Evolutionary conservation across 2,888 invertebrate genomes (phyloP).

Genomic region (Exocentrus adspersus): DNA sequence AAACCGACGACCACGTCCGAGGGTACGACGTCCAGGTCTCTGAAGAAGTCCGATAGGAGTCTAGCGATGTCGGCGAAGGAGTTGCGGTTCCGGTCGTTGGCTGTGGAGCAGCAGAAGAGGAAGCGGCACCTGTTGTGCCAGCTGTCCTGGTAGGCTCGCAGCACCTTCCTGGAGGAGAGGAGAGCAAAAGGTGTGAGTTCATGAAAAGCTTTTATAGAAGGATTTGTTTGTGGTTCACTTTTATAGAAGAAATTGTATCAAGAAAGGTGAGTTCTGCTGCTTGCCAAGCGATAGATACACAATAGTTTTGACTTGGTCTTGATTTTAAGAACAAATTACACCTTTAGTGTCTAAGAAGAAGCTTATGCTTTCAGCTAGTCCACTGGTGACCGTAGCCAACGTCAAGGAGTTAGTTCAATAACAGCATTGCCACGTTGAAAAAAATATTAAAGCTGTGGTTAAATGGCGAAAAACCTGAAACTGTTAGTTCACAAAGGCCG

Average conservation of each 20-base stretch:
- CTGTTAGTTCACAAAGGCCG: background rate
- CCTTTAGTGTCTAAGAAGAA: too few species aligned
- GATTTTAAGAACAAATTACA: too few species aligned
- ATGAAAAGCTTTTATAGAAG: too few species aligned
- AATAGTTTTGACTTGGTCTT: too few species aligned
- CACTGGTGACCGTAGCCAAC: too few species aligned
- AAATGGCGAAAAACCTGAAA: background rate
- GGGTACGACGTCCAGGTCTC: constrained; percentile 88
- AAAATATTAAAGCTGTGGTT: background rate
- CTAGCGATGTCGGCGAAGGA: constrained; percentile 87
- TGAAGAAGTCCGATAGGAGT: constrained; percentile 85
- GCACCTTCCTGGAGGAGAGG: constrained; percentile 75
- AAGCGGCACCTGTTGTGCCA: constrained; percentile 87
- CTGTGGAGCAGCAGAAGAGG: constrained; percentile 84
- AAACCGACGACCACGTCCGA: constrained; percentile 88
- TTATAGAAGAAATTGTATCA: too few species aligned
- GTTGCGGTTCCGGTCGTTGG: constrained; percentile 81
- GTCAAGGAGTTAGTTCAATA: too few species aligned
- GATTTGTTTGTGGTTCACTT: too few species aligned
- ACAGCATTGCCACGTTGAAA: background rate
- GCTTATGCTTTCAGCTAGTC: too few species aligned
- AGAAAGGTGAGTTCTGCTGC: too few species aligned
- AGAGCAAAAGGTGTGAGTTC: background rate
- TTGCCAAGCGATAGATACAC: too few species aligned
- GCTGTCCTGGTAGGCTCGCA: constrained; percentile 86